Evolutionary conservation across 2,888 invertebrate genomes (phyloP).

Genomic region (Tetragnatha montana): DNA sequence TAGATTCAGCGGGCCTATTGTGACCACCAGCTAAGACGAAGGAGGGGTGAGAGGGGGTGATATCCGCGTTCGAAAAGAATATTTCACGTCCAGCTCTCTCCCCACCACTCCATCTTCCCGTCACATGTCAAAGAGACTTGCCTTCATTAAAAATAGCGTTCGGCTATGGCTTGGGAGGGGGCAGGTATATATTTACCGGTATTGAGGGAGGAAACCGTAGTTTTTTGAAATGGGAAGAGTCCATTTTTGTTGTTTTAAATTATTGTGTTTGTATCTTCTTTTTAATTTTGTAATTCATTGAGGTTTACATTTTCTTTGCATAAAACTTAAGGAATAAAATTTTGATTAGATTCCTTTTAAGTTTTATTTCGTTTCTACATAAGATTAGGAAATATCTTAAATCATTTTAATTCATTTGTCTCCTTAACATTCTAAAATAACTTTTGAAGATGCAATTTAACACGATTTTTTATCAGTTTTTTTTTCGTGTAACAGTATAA

Average conservation of each 20-base stretch:
- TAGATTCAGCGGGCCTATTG: slow-evolving; percentile 39
- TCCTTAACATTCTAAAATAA: no score
- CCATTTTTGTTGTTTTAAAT: not conserved
- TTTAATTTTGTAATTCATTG: no score
- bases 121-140: slow-evolving; percentile 66
- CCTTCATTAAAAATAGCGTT: slow-evolving; percentile 62
- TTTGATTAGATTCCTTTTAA: no score
- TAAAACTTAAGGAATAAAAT: no score
- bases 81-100: slow-evolving; percentile 45
- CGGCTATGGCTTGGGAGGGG: slow-evolving; percentile 11
- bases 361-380: no score
- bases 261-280: not conserved
- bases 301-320: no score
- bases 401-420: no score
- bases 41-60: not conserved
- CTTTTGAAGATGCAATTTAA: no score
- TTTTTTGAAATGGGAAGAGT: not conserved
- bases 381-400: no score
- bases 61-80: slow-evolving; percentile 66
- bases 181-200: slow-evolving; percentile 35
- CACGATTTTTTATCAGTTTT: no score
- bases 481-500: no score
- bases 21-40: slow-evolving; percentile 61
- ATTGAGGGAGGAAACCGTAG: not conserved
- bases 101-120: slow-evolving; percentile 38